phyloP scores from a whole-genome alignment of 2,797 vertebrate genomes.

The Neoniphon sammara region DNA sequence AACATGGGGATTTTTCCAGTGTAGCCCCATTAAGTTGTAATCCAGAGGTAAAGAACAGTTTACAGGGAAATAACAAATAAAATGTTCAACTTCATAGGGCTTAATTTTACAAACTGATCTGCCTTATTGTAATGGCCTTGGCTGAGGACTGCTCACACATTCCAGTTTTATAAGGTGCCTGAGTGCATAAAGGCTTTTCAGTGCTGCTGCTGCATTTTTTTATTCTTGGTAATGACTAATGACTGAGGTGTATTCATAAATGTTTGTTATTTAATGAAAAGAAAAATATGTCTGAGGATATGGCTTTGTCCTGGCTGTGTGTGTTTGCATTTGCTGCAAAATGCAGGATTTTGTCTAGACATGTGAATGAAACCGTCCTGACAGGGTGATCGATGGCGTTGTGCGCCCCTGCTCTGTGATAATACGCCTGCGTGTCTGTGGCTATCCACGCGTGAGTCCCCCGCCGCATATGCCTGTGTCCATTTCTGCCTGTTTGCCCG shows the following conservation, averaged over 20 bases:
- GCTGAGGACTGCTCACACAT: slow-evolving; percentile 40
- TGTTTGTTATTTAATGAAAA: slow-evolving; percentile 20
- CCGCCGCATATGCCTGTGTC: not conserved
- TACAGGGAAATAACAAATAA: not conserved
- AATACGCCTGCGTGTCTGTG: not conserved
- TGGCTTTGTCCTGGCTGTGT: slow-evolving; percentile 25
- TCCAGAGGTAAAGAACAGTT: not conserved
- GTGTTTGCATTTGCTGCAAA: not conserved
- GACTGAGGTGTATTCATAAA: slow-evolving; percentile 26
- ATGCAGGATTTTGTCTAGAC: not conserved
- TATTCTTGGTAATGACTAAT: slow-evolving; percentile 49
- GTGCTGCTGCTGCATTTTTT: slow-evolving; percentile 27
- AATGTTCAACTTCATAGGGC: not conserved
- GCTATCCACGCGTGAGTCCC: too few species aligned
- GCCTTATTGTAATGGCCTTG: slow-evolving; percentile 30
- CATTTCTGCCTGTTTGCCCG: slow-evolving; percentile 1
- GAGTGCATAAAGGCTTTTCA: slow-evolving; percentile 23
- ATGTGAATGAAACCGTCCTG: not conserved
- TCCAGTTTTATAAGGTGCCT: slow-evolving; percentile 26
- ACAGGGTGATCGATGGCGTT: not conserved
- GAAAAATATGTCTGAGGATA: slow-evolving; percentile 20
- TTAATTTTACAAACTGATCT: slow-evolving; percentile 40
- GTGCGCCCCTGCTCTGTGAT: not conserved
- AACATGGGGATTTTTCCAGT: too few species aligned
- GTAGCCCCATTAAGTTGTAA: not conserved